Base-by-base conservation (phyloP, 2,797 vertebrate genomes). In the Lateolabrax maculatus region DNA sequence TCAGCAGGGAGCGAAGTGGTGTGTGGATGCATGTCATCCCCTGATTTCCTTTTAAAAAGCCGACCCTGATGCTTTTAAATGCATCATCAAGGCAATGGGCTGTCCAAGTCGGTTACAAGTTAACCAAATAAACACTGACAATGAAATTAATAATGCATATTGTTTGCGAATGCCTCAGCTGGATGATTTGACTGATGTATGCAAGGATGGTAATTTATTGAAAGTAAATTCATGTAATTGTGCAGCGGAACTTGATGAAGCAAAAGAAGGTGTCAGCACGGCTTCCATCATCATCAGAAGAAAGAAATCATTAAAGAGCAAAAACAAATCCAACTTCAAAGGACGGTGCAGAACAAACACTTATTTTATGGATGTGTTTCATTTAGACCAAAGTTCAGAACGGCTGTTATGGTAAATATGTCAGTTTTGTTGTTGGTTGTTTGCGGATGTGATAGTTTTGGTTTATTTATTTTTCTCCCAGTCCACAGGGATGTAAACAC, bases 141-240 rank as follows among this genome's bases (percentile, higher is more conserved):
- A 98, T 98, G 97, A 97, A 96, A 98, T 99, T 98, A 98, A 99
- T 99, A 98, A 98, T 98, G 96, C 96, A 98, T 97, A 97, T 98
- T 98, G 96, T 97, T 97, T 97, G 95, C 92, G 96, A 97, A 96
- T 95, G 94, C 96, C 97, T 97, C 95, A 95, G 95, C 96, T 95
- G 95, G 94, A 91, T 96, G 95, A 95, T 97, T 98, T 99, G 97
- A 98, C 96, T 98, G 97, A 98, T 98, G 96, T 96, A 97, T 98
- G 96, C 96, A 97, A 97, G 97, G 96, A 97, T 97, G 96, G 95
- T 98, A 97, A 97, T 98, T 98, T 98, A 97, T 99, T 98, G 96
- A 97, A 98, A 97, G 95, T 97, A 97, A 97, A 97, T 98, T 97
- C 96, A 96, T 97, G 94, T 98, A 96, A 97, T 97, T 98, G 95